Evolutionary conservation across 1,140 invertebrate genomes (phyloP).

Genomic region (Cryptotermes secundus): DNA sequence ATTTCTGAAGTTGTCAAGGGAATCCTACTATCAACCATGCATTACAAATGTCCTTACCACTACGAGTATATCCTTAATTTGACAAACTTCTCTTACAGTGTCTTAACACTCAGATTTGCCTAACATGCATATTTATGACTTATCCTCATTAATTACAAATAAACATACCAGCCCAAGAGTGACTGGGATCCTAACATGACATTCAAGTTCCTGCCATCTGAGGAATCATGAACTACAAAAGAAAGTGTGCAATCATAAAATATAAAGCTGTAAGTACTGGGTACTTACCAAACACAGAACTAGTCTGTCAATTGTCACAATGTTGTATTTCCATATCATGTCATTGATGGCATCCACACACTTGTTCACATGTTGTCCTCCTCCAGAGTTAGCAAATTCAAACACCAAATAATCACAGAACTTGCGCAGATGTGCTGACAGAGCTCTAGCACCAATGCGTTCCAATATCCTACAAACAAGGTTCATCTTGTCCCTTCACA

Average conservation of each 20-base stretch:
- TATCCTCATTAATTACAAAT: too few relatives aligned
- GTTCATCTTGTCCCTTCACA: too few relatives aligned
- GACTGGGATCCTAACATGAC: not conserved
- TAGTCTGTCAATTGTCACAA: constrained; percentile 90
- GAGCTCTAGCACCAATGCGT: constrained; percentile 83
- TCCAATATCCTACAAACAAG: constrained; percentile 76
- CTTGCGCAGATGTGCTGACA: constrained; percentile 87
- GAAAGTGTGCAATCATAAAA: not conserved
- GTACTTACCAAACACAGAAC: constrained; percentile 79
- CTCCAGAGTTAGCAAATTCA: constrained; percentile 84
- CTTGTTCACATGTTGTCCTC: constrained; percentile 83
- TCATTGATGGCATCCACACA: constrained; percentile 93
- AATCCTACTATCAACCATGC: too few relatives aligned
- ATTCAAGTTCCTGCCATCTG: not conserved
- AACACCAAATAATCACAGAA: constrained; percentile 94
- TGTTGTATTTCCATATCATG: constrained; percentile 97
- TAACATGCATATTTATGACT: too few relatives aligned
- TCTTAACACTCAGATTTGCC: too few relatives aligned
- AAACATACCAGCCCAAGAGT: too few relatives aligned
- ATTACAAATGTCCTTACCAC: too few relatives aligned
- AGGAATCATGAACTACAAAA: not conserved
- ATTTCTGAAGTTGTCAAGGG: too few relatives aligned
- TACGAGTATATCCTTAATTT: too few relatives aligned
- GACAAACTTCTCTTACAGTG: too few relatives aligned
- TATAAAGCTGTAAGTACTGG: too few relatives aligned